Percentiles rank a stretch among this genome's conserved stretches.
phyloP scores from a whole-genome alignment of 1,140 invertebrate genomes.

The Limonius californicus region DNA sequence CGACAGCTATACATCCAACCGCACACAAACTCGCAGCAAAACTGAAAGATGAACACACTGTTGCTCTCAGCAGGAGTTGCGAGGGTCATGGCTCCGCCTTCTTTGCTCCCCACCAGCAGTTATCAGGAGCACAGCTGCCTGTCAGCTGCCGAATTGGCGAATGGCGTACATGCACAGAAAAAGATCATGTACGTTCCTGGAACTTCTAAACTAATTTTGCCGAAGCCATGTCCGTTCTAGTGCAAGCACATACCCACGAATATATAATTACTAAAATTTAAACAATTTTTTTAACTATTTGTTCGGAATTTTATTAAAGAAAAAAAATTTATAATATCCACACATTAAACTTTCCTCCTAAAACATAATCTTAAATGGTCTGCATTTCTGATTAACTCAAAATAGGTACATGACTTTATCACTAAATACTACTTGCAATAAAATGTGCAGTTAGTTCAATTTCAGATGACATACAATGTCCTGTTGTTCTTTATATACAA shows the following conservation, averaged over 20 bases:
- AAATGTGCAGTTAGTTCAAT: too few species aligned
- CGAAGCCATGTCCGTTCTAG: background rate
- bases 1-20: slow-evolving; percentile 14
- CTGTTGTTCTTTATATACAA: too few species aligned
- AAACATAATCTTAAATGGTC: too few species aligned
- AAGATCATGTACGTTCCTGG: background rate
- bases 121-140: slow-evolving; percentile 38
- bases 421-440: too few species aligned
- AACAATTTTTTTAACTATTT: too few species aligned
- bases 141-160: slow-evolving; percentile 8
- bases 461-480: too few species aligned
- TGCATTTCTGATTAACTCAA: too few species aligned
- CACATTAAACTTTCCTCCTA: too few species aligned
- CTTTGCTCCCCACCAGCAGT: slow-evolving; percentile 27
- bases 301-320: too few species aligned
- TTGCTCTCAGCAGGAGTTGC: slow-evolving; percentile 37
- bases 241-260: background rate
- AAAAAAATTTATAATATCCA: too few species aligned
- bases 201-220: slow-evolving; percentile 14
- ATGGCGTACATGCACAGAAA: slow-evolving; percentile 3
- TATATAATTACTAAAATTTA: too few species aligned
- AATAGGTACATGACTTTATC: too few species aligned
- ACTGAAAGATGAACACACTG: slow-evolving; percentile 31
- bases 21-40: slow-evolving; percentile 12
- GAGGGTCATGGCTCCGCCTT: slow-evolving; percentile 38